Percentiles rank a stretch among this genome's conserved stretches.
phyloP scores from a whole-genome alignment of 2,797 vertebrate species.

The Sphenodon punctatus region DNA sequence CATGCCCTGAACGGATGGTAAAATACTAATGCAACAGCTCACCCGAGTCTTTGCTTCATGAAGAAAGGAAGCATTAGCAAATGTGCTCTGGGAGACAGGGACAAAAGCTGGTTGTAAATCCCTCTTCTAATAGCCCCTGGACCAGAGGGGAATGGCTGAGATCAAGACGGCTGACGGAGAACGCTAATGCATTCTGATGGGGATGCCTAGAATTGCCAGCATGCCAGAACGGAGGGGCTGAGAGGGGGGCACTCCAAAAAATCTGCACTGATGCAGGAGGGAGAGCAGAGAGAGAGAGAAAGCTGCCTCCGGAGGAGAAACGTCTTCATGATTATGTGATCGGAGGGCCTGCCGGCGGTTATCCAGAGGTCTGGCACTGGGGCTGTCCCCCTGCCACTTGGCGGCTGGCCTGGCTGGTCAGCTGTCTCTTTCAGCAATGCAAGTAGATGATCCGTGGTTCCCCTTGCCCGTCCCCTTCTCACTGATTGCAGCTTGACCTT shows the following conservation, averaged over 20 bases:
- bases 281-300: neutral
- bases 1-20: neutral
- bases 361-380: too few species aligned
- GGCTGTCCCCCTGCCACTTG: too few species aligned
- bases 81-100: neutral
- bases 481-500: neutral
- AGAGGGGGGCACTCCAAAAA: rapidly evolving
- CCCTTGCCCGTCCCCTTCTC: neutral
- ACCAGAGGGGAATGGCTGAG: neutral
- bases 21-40: conserved; percentile 49
- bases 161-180: rapidly evolving
- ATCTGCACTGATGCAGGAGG: neutral
- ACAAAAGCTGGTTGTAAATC: conserved; percentile 39
- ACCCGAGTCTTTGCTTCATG: neutral
- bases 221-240: rapidly evolving
- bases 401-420: too few species aligned
- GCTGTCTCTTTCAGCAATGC: neutral
- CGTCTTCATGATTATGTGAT: neutral
- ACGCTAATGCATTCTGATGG: neutral
- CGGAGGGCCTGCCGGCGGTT: too few species aligned
- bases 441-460: neutral
- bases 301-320: neutral
- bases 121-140: neutral
- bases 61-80: conserved; percentile 57
- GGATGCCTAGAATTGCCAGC: neutral